These are phyloP conservation scores for Sebastes diploproa DNA, from an alignment of 2,797 vertebrate species.

Conservation along the genomic window DNA sequence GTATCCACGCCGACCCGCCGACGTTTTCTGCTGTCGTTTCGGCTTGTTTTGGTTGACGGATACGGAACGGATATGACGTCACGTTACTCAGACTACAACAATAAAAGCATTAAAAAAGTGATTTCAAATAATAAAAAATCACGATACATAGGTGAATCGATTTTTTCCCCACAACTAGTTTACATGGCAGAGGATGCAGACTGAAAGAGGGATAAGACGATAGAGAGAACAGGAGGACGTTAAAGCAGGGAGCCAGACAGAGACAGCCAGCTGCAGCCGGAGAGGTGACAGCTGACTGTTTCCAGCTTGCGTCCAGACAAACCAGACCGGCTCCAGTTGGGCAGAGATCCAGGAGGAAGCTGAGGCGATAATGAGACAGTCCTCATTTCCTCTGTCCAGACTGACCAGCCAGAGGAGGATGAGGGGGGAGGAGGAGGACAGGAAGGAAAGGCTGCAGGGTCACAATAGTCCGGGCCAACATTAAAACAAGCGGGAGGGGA, in stretches of 20 bases:
- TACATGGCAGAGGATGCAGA: too few relatives aligned
- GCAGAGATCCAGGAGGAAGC: slow-evolving; percentile 66
- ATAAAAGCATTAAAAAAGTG: too few relatives aligned
- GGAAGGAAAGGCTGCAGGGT: slow-evolving; percentile 42
- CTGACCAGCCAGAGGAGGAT: slow-evolving; percentile 45
- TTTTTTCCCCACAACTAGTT: too few relatives aligned
- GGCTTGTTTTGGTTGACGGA: too few relatives aligned
- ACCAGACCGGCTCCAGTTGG: slow-evolving; percentile 55
- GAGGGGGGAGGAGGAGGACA: slow-evolving; percentile 2
- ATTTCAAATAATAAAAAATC: too few relatives aligned
- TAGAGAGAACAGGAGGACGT: not conserved
- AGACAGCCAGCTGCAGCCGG: slow-evolving; percentile 21
- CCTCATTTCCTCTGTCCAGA: slow-evolving; percentile 59
- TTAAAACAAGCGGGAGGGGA: slow-evolving; percentile 32
- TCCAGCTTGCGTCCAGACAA: slow-evolving; percentile 52
- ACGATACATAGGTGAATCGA: accelerated
- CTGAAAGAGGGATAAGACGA: not conserved
- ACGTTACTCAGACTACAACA: too few relatives aligned
- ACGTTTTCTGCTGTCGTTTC: too few relatives aligned
- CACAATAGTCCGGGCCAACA: slow-evolving; percentile 44
- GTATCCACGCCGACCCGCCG: accelerated
- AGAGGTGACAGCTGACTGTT: slow-evolving; percentile 56
- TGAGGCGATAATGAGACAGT: slow-evolving; percentile 73
- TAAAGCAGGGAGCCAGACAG: not conserved
- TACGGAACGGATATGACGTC: too few relatives aligned